A percentile compares a stretch with the other conserved stretches of the same genome.
Evolutionary conservation across 2,797 vertebrate genomes (phyloP).

Genomic region (Okamejei kenojei): DNA sequence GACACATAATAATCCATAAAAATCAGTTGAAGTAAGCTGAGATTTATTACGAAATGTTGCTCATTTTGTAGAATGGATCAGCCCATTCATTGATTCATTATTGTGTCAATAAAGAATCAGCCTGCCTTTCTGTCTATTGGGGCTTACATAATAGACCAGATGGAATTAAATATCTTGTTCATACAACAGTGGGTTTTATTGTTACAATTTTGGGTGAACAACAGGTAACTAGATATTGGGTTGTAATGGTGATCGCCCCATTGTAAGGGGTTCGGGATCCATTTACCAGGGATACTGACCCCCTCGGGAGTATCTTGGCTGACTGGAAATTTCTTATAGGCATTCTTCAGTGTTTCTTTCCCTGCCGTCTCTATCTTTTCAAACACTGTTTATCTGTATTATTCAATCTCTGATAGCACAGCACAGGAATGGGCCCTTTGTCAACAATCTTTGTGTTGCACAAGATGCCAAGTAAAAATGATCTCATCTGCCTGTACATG

Average conservation of each 20-base stretch:
- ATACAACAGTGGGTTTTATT: neutral
- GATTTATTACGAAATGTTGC: neutral
- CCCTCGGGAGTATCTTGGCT: neutral
- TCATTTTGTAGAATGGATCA: neutral
- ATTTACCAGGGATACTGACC: neutral
- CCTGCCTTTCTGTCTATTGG: neutral
- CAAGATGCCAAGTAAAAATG: too few relatives aligned
- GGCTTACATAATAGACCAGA: neutral
- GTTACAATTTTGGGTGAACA: neutral
- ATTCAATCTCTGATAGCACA: neutral
- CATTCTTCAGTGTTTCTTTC: neutral
- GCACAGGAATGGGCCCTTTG: too few relatives aligned
- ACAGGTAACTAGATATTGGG: conserved; percentile 3
- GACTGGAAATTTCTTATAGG: neutral
- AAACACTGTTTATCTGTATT: neutral
- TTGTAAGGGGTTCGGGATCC: neutral
- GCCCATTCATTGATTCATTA: neutral
- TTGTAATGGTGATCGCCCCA: neutral
- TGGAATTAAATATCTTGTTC: neutral
- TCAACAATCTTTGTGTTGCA: too few relatives aligned
- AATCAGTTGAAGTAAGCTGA: neutral
- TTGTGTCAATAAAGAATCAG: neutral
- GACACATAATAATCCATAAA: neutral
- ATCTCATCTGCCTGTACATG: too few relatives aligned
- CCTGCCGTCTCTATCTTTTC: neutral